Evolutionary conservation across 2,888 invertebrate species (phyloP).

Genomic region (Chironomus riparius): DNA sequence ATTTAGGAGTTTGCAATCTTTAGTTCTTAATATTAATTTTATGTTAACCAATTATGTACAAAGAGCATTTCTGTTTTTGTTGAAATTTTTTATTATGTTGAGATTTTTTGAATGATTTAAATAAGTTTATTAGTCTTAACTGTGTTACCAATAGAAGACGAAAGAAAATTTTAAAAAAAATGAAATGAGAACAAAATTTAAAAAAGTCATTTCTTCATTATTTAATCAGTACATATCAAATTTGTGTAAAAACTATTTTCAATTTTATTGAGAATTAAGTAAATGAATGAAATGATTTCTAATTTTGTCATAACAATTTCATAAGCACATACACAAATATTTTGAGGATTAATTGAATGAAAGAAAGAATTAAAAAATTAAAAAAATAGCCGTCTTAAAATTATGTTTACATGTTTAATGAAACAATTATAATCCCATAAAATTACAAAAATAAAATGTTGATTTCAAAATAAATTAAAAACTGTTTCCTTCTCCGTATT

Average conservation of each 20-base stretch:
- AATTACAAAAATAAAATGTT: background rate
- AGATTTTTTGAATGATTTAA: background rate
- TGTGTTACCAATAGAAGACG: background rate
- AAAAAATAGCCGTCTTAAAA: constrained; percentile 6
- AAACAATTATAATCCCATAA: constrained; percentile 8
- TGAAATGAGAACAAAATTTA: background rate
- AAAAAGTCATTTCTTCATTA: background rate
- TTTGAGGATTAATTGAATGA: background rate
- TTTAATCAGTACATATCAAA: background rate
- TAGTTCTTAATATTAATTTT: background rate
- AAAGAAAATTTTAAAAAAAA: background rate
- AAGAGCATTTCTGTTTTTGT: background rate
- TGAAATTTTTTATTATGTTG: background rate
- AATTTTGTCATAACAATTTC: background rate
- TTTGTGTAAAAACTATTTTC: background rate
- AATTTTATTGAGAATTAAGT: background rate
- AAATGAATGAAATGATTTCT: background rate
- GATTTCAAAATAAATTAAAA: background rate
- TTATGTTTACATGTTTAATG: constrained; percentile 4
- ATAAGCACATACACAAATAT: background rate
- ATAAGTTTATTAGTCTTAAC: background rate
- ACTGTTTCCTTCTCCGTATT: background rate
- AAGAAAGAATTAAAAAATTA: background rate
- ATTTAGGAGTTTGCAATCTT: too few species aligned
- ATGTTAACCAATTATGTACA: background rate